Conservation (phyloP, 2,113 vertebrate genomes). For the Hemicordylus capensis region DNA sequence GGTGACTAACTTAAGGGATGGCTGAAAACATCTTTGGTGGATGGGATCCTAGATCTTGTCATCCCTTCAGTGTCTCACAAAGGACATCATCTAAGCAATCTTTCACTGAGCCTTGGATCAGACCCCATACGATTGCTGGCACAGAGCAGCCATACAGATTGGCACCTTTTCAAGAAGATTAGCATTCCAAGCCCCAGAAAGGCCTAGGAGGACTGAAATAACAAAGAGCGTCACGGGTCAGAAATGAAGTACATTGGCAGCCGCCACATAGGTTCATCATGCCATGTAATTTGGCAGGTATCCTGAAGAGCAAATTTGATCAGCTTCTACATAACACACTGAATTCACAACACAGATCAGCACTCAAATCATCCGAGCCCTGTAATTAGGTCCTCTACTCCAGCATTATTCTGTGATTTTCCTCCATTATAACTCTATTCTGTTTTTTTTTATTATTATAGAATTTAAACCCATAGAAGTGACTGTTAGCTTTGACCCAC, state of each 20-base stretch:
- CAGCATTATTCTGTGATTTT: background rate
- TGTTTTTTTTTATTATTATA: no score
- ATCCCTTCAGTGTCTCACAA: background rate
- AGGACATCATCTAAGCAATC: background rate
- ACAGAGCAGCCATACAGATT: background rate
- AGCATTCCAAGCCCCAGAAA: background rate
- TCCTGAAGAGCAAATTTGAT: constrained; percentile 8
- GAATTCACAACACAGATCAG: background rate
- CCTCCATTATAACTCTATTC: background rate
- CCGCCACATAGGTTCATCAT: background rate
- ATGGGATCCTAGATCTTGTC: background rate
- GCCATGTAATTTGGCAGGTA: constrained; percentile 10
- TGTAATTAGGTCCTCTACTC: background rate
- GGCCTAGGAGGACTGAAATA: constrained; percentile 11
- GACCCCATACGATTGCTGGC: background rate
- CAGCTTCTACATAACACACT: background rate
- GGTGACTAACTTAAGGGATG: background rate
- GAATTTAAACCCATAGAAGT: background rate
- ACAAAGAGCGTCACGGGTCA: constrained; percentile 10
- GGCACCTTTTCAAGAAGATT: background rate
- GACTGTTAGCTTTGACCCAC: background rate
- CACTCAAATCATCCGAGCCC: background rate
- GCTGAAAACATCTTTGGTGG: background rate
- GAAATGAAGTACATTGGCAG: background rate
- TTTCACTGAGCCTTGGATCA: background rate